Evolutionary conservation across 2,888 invertebrate species (phyloP), one percentile per base, ranked within the genome.

Genomic region (Platynereis dumerilii): DNA sequence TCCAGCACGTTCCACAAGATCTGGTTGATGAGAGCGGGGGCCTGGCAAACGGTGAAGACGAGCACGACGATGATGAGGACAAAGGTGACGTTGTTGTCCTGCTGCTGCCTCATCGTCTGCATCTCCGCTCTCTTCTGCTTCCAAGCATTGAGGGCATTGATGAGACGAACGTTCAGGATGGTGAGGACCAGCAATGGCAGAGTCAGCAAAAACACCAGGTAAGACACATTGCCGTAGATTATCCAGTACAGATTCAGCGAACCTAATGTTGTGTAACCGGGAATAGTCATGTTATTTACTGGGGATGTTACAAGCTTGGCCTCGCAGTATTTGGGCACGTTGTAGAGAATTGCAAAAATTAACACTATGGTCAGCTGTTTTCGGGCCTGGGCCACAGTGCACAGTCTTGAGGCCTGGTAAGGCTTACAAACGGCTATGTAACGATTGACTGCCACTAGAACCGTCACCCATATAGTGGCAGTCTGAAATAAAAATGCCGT

Each of bases 81-180:
- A 29, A 74, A 63, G 10, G 74, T 74, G 61, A 74, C 70, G 67
- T 74, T 74, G 66, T 72, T 71, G 64, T 74, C 72, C 55, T 73
- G 70, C 34, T 71, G 72, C 56, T 70, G 68, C 54, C 65, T 69
- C 2, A 45, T 59, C 24, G 44, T 62, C 58, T 65, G 64, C 72
- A 72, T 72, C 64, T 67, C 65, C 63, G 70, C 69, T 3, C 56
- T 52, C 12, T 69, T 57, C 62, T 65, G 69, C 22, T 65, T 69
- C 57, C 73, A 45, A 17, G 48, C 68, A 44, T 72, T 73, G 44
- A 73, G 65, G n/a, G 69, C 64, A 24, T 65, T 67, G 57, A 73
- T 70, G n/a, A 73, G 66, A 15, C 68, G 66, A 22, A 71, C 65
- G 64, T 73, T 72, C 39, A 73, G 67, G 22, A 69, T 52, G 15